Evolutionary conservation across 2,888 invertebrate genomes (phyloP), one percentile per base, ranked within the genome.

Genomic region (Pheosia tremula): DNA sequence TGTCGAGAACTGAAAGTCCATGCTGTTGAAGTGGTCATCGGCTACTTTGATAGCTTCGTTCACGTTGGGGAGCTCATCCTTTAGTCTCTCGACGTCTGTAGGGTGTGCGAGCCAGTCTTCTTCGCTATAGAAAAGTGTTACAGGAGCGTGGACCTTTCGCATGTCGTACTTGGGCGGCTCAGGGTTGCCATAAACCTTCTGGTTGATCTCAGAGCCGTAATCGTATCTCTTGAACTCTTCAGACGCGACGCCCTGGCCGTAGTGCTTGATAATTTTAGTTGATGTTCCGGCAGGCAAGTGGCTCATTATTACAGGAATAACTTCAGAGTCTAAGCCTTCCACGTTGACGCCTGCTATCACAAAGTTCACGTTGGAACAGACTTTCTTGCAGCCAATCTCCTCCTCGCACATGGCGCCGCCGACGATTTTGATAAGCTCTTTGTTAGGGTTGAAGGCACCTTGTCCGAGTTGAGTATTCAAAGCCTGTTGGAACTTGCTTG

Each of bases 21-120:
- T 80, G 79, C 89, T 84, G 69, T 82, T 85, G 83, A 93, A 94
- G 78, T 89, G 83, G 53, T 91, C 85, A 74, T 94, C 90, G 1
- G 94, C 91, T 52, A 96, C 95, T 72, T 93, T 86, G 86, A 94
- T 93, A 71, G 90, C 90, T 58, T 94, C 94, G 62, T 88, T 85
- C 7, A 94, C 91, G 75, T 94, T 94, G 57, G 95, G 95, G 52
- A 97, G 88, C 69, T 94, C 90, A 5, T 84, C 81, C 57, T 91
- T 89, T 66, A 96, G 83, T 55, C 90, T 90, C 50, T 93, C 82
- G 0, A 96, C 95, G 68, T 96, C 96, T 74, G 86, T 84, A 55
- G 94, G 94, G 63, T 94, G 89, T 24, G 96, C 94, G 58, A 97
- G 85, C 95, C 95, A 95, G 85, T 97, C 97, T 56, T 95, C 95